These are phyloP conservation scores for Ligdia adustata DNA, from an alignment of 2,888 invertebrate species.

Conservation along the genomic window DNA sequence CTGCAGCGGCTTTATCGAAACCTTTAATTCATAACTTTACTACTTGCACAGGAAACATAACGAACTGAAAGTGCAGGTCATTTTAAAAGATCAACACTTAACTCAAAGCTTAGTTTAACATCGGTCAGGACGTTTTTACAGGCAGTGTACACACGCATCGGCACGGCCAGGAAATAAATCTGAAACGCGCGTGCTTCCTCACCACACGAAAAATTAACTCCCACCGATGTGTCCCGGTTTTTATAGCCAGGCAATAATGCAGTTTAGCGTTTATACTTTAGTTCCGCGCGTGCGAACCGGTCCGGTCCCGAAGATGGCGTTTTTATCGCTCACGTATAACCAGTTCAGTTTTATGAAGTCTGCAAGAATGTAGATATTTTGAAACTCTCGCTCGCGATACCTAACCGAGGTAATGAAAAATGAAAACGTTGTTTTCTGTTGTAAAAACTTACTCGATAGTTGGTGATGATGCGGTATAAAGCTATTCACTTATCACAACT, in stretches of 20 bases:
- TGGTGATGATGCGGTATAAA: no score
- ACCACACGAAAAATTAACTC: conserved; percentile 67
- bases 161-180: conserved; percentile 63
- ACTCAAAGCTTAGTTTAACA: conserved; percentile 25
- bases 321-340: conserved; percentile 39
- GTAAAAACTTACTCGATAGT: no score
- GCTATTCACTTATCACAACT: no score
- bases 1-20: no score
- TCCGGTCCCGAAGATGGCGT: conserved; percentile 32
- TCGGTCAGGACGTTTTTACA: conserved; percentile 57
- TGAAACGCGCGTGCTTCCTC: conserved; percentile 51
- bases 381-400: not conserved
- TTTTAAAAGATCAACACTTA: conserved; percentile 23
- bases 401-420: no score
- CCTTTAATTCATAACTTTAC: no score
- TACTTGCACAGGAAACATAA: no score
- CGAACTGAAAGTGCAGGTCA: conserved; percentile 2
- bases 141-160: conserved; percentile 36
- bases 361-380: conserved; percentile 24
- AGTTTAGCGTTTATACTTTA: conserved; percentile 53
- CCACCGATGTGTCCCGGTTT: conserved; percentile 55
- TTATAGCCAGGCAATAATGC: conserved; percentile 55
- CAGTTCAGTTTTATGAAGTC: conserved; percentile 29
- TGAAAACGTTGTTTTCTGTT: no score
- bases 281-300: conserved; percentile 46